Evolutionary conservation across 2,888 invertebrate species (phyloP).

Genomic region (Iphiclides podalirius): DNA sequence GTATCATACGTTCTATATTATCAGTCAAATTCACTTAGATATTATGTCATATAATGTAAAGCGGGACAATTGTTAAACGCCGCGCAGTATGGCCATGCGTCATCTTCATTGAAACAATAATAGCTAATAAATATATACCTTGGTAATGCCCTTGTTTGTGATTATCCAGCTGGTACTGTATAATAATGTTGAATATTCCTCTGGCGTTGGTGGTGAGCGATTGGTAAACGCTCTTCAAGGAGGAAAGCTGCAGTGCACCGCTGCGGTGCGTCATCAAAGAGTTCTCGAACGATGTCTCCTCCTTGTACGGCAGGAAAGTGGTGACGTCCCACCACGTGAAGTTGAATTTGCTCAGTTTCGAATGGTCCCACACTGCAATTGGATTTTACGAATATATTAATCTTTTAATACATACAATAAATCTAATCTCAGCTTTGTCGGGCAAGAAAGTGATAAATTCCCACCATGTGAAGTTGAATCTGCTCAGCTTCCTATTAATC

Average conservation of each 20-base stretch:
- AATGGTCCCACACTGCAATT: constrained; percentile 93
- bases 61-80: no score
- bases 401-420: no score
- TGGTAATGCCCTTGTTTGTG: constrained; percentile 85
- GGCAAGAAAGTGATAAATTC: constrained; percentile 92
- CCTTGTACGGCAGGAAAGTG: constrained; percentile 89
- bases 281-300: constrained; percentile 92
- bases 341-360: constrained; percentile 89
- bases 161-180: constrained; percentile 89
- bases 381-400: not conserved
- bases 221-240: constrained; percentile 92
- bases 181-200: constrained; percentile 90
- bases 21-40: no score
- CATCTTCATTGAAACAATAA: no score
- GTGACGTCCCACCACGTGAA: constrained; percentile 96
- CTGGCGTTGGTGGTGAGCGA: constrained; percentile 94
- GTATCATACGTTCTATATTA: no score
- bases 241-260: constrained; percentile 88
- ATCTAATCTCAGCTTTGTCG: no score
- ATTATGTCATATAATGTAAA: no score
- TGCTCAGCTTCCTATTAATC: constrained; percentile 88
- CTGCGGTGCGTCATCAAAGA: constrained; percentile 90
- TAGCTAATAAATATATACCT: no score
- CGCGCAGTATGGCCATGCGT: no score
- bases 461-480: constrained; percentile 95